Base-by-base conservation (phyloP, 2,113 vertebrate genomes). In the Bolborhynchus lineola region DNA sequence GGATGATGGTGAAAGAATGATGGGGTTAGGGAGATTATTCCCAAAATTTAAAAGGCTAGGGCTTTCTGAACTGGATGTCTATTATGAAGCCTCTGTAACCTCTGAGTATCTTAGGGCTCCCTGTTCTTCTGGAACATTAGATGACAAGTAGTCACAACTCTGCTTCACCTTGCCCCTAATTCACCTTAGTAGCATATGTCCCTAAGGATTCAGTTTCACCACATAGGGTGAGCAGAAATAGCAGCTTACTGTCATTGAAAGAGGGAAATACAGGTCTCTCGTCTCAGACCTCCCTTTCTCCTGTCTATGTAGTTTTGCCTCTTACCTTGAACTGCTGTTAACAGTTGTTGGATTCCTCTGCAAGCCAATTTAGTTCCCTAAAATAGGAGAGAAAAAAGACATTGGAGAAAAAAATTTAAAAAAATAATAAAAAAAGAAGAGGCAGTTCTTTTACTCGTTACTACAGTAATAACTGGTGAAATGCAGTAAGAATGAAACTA, bases 91-190 rank as follows among this genome's bases (percentile, higher is more conserved):
- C 31, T 79, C 63, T 53, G 41, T 82, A 76, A 83, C 33, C 49
- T 67, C 64, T 90, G 76, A 86, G 83, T 86, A 86, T 74, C 53
- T 79, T 72, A 41, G 42, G 86, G 77, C 70, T 90, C 59, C 70
- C 46, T 74, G 69, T 44, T 95, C 60, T 62, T 67, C 59, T 93
- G 90, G 87, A 95, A 80, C 41, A 37, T 74, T 53, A 53, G n/a
- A 47, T 74, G 76, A 71, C 60, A 70, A 88, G 82, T 92, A 74
- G 35, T 90, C 82, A 68, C 64, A 86, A 42, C 60, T 88, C 76
- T 95, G 60, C 39, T 95, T 97, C 93, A 92, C 87, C 95, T 94
- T 95, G 93, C 90, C 92, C 95, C 92, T 81, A 68, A 39, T 91
- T 96, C 89, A 95, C 86, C 94, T 97, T 92, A 47, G 88, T 69